phyloP scores from a whole-genome alignment of 2,113 vertebrate genomes.

The Malaclemys terrapin region DNA sequence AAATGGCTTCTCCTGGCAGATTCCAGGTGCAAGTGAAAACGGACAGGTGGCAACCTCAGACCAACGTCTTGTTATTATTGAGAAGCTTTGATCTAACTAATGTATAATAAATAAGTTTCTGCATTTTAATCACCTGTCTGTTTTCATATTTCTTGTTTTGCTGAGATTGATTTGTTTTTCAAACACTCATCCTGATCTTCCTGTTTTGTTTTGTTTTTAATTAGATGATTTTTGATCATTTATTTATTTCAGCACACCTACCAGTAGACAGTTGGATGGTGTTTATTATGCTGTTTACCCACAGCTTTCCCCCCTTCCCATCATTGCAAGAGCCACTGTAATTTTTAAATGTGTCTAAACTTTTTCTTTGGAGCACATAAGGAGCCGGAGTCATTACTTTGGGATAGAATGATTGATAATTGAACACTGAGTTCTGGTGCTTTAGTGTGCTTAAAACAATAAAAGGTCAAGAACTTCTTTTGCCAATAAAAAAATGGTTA shows the following conservation, averaged over 20 bases:
- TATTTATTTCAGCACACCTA: conserved; percentile 73
- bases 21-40: conserved; percentile 61
- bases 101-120: conserved; percentile 79
- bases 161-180: conserved; percentile 59
- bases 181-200: conserved; percentile 55
- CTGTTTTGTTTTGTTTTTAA: conserved; percentile 52
- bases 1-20: conserved; percentile 61
- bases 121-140: conserved; percentile 74
- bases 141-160: conserved; percentile 68
- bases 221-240: conserved; percentile 77
- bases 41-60: conserved; percentile 69
- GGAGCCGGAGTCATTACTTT: conserved; percentile 13
- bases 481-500: background rate
- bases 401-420: background rate
- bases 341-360: background rate
- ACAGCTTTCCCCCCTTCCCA: conserved; percentile 15
- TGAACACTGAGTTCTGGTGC: background rate
- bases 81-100: conserved; percentile 78
- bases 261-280: conserved; percentile 47
- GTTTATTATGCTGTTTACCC: conserved; percentile 22
- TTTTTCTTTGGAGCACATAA: conserved; percentile 22
- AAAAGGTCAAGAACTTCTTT: background rate
- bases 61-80: conserved; percentile 59
- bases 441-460: background rate
- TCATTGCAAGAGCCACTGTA: conserved; percentile 19